Percentiles rank a stretch among this genome's conserved stretches.
These are phyloP conservation scores for Colaptes auratus DNA, from an alignment of 2,113 vertebrate genomes.

Conservation along the genomic window DNA sequence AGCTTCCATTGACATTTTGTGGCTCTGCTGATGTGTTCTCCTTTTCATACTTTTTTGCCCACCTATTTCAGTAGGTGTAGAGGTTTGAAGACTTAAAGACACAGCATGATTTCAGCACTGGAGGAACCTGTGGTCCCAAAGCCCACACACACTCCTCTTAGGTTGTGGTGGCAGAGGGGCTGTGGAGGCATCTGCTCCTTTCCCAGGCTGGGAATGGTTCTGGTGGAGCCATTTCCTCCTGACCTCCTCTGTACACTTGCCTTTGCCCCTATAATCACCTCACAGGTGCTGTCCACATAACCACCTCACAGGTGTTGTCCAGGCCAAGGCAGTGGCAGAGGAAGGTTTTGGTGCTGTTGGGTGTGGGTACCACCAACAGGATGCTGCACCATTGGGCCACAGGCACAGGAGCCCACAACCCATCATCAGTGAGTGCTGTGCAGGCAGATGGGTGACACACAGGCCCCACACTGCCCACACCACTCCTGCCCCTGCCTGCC, in stretches of 20 bases:
- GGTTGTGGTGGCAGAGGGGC: neutral
- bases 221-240: neutral
- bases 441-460: neutral
- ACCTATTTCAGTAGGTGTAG: fast-evolving
- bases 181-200: neutral
- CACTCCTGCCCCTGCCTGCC: neutral
- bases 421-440: too few species aligned
- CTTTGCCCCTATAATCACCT: fast-evolving
- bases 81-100: neutral
- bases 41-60: fast-evolving
- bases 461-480: too few species aligned
- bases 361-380: neutral
- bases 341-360: neutral
- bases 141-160: neutral
- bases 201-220: fast-evolving
- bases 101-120: neutral
- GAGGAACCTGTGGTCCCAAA: neutral
- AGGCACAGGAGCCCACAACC: too few species aligned
- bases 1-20: fast-evolving
- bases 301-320: fast-evolving
- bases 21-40: fast-evolving
- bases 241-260: fast-evolving
- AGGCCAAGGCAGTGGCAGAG: too few species aligned
- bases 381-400: too few species aligned
- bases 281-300: fast-evolving